A percentile compares a stretch with the other conserved stretches of the same genome.
Evolutionary conservation across 2,888 invertebrate genomes (phyloP).

Genomic region (Gasteruption jaculator): DNA sequence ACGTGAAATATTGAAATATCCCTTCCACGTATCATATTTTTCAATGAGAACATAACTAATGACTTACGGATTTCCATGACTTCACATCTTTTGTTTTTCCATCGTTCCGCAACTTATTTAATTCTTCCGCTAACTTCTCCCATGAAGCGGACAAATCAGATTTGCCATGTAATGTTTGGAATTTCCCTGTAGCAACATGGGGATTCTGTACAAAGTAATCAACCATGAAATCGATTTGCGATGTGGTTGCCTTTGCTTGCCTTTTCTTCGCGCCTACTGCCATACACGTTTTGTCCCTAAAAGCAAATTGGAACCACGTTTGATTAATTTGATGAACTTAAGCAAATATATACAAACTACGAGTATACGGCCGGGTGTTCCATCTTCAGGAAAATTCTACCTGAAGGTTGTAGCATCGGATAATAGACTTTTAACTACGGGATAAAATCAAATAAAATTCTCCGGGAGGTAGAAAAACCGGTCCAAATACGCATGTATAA

Average conservation of each 20-base stretch:
- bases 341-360: too few relatives aligned
- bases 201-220: slow-evolving; percentile 7
- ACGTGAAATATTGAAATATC: too few relatives aligned
- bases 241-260: slow-evolving; percentile 4
- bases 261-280: slow-evolving; percentile 1
- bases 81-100: slow-evolving; percentile 1
- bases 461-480: too few relatives aligned
- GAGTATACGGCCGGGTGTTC: too few relatives aligned
- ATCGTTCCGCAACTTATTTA: slow-evolving; percentile 2
- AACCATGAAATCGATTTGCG: slow-evolving; percentile 11
- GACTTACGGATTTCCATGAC: slow-evolving; percentile 5
- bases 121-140: neutral
- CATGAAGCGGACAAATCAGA: neutral
- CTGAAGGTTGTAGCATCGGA: too few relatives aligned
- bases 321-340: neutral
- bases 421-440: too few relatives aligned
- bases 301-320: neutral
- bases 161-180: slow-evolving; percentile 3
- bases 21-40: too few relatives aligned
- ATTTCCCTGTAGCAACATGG: slow-evolving; percentile 10
- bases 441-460: too few relatives aligned
- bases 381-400: too few relatives aligned
- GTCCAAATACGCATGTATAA: too few relatives aligned
- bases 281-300: neutral
- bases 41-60: too few relatives aligned